These are phyloP conservation scores for Halcyon badia DNA, from an alignment of 2,797 vertebrate genomes.

Conservation along the genomic window DNA sequence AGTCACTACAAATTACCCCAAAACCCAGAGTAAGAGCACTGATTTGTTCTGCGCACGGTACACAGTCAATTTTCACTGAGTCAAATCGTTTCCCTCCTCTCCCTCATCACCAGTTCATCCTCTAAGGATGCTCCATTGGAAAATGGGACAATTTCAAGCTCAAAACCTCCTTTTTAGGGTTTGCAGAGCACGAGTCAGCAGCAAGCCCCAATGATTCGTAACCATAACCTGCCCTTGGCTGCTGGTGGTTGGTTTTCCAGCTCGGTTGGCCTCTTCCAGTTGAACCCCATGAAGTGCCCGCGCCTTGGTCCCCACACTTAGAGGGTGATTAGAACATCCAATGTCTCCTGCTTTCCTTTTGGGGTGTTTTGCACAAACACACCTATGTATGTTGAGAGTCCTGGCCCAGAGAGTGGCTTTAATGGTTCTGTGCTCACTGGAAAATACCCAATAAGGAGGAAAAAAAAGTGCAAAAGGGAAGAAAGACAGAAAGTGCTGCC, in stretches of 20 bases:
- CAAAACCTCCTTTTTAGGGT: neutral
- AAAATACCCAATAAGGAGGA: neutral
- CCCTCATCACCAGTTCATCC: neutral
- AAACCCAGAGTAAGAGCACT: neutral
- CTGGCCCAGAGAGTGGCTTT: neutral
- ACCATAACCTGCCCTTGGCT: neutral
- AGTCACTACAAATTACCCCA: neutral
- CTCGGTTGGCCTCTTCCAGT: neutral
- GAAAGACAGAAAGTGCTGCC: neutral
- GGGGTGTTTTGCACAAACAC: neutral
- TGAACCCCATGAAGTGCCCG: neutral
- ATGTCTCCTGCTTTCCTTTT: neutral
- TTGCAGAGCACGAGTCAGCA: neutral
- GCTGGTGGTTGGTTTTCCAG: neutral
- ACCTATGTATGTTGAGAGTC: rapidly evolving
- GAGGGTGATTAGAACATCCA: neutral
- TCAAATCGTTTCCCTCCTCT: neutral
- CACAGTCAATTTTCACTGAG: neutral
- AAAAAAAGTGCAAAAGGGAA: neutral
- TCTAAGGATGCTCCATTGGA: neutral
- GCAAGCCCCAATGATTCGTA: neutral
- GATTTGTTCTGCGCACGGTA: rapidly evolving
- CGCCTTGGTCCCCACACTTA: neutral
- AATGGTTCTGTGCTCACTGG: neutral
- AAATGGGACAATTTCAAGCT: neutral